Evolutionary conservation across 2,888 invertebrate species (phyloP).

Genomic region (Busseola fusca): DNA sequence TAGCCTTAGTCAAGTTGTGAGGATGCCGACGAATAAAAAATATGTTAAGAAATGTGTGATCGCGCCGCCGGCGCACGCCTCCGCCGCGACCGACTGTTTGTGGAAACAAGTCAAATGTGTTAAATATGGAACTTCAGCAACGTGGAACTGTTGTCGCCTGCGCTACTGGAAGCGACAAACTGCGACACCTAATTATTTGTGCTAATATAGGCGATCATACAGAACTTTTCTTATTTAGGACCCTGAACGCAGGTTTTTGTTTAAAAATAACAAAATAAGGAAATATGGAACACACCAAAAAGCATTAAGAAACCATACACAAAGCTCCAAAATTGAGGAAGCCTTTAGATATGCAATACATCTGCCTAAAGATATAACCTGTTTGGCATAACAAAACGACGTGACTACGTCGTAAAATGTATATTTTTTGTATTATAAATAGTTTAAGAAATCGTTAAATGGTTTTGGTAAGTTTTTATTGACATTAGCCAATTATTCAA

Average conservation of each 20-base stretch:
- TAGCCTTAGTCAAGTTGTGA: conserved; percentile 80
- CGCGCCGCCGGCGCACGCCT: conserved; percentile 80
- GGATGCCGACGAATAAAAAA: conserved; percentile 81
- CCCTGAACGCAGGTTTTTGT: background rate
- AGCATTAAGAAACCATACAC: conserved; percentile 42
- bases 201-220: conserved; percentile 5
- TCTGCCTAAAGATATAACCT: conserved; percentile 60
- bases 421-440: conserved; percentile 62
- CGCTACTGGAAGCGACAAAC: conserved; percentile 69
- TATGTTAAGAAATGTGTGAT: conserved; percentile 80
- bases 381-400: conserved; percentile 62
- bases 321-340: conserved; percentile 58
- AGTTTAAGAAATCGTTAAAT: conserved; percentile 65
- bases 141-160: conserved; percentile 52
- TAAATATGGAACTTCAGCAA: conserved; percentile 77
- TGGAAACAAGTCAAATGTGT: conserved; percentile 86
- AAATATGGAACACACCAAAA: conserved; percentile 35
- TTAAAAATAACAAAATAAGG: conserved; percentile 27
- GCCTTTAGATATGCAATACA: conserved; percentile 57
- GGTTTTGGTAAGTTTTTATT: conserved; percentile 67
- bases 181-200: conserved; percentile 43
- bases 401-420: conserved; percentile 65
- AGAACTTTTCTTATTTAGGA: background rate
- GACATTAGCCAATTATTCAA: conserved; percentile 67
- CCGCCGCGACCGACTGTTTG: conserved; percentile 78